These are phyloP conservation scores for Wiebesia pumilae DNA, from an alignment of 1,140 invertebrate genomes.

Conservation along the genomic window DNA sequence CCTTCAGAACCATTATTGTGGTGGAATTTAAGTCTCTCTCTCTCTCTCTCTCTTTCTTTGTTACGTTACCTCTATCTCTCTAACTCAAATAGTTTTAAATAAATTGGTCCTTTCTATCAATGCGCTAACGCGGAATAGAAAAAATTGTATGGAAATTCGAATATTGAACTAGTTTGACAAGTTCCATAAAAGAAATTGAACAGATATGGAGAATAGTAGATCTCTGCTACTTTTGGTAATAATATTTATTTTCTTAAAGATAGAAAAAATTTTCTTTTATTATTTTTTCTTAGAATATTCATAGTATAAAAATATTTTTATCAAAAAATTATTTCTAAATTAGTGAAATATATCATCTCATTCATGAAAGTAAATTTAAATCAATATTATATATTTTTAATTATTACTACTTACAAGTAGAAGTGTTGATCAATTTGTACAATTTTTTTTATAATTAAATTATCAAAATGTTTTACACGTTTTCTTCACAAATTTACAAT, in stretches of 20 bases:
- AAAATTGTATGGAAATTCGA: background rate
- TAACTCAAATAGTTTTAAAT: slow-evolving; percentile 13
- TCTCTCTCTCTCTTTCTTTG: background rate
- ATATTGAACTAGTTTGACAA: background rate
- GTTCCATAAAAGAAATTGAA: background rate
- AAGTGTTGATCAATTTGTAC: too few species aligned
- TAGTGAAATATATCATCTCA: too few species aligned
- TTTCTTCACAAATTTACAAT: background rate
- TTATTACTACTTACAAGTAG: too few species aligned
- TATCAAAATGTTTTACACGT: background rate
- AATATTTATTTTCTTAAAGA: background rate
- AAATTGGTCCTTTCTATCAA: slow-evolving; percentile 23
- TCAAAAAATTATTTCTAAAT: too few species aligned
- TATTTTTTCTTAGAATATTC: too few species aligned
- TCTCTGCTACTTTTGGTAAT: background rate
- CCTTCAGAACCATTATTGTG: slow-evolving; percentile 31
- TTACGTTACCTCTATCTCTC: slow-evolving; percentile 30
- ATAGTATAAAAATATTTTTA: too few species aligned
- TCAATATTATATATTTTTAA: too few species aligned
- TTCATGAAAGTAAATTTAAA: too few species aligned
- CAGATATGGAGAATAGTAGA: background rate
- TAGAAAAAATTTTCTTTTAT: background rate
- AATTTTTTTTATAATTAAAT: too few species aligned
- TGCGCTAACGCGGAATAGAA: background rate
- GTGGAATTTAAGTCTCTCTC: slow-evolving; percentile 31